Conservation (phyloP, 2,113 vertebrate genomes). For the Neolamprologus hecqui region DNA sequence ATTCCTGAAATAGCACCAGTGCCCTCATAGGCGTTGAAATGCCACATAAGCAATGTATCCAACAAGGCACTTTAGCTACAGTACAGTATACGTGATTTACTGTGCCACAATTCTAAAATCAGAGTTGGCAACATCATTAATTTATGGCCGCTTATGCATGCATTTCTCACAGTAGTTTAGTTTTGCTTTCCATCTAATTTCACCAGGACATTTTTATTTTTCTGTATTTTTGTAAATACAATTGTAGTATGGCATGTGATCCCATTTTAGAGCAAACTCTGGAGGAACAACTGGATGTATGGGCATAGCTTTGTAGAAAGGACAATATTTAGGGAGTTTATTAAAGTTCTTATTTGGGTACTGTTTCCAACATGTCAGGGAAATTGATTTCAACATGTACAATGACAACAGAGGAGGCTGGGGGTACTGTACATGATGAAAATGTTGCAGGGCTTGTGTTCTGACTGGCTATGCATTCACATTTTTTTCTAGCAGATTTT, state of each 20-base stretch:
- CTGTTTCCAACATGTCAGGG: neutral
- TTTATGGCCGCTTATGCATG: neutral
- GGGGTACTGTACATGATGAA: neutral
- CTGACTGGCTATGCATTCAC: neutral
- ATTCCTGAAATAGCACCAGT: conserved; percentile 56
- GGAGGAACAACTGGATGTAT: neutral
- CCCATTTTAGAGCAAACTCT: neutral
- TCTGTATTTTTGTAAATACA: neutral
- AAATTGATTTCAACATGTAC: neutral
- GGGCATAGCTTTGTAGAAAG: neutral
- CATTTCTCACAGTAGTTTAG: neutral
- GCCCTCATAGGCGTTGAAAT: conserved; percentile 15
- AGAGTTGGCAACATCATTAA: neutral
- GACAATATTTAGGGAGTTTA: neutral
- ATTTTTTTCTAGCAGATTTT: neutral
- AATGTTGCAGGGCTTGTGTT: neutral
- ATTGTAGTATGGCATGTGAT: neutral
- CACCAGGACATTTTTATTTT: neutral
- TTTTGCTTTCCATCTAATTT: neutral
- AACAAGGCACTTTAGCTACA: conserved; percentile 28
- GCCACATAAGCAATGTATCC: conserved; percentile 9
- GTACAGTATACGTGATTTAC: neutral
- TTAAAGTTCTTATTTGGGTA: neutral
- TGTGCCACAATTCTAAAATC: conserved; percentile 4
- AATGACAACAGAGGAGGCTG: neutral